Evolutionary conservation across 2,797 vertebrate genomes (phyloP).

Genomic region (Ciconia nigra): DNA sequence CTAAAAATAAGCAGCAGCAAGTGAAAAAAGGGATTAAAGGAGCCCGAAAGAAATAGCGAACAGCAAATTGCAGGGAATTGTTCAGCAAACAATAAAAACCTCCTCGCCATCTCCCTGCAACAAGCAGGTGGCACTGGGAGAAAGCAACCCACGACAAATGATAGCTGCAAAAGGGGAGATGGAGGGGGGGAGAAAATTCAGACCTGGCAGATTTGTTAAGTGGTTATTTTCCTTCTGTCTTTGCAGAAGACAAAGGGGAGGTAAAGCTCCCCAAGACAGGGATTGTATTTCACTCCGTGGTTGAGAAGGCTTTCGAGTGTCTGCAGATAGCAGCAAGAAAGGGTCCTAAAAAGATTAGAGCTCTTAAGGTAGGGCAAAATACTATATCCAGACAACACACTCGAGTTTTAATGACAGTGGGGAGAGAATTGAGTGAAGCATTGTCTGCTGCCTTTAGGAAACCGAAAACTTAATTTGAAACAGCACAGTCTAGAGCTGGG

Average conservation of each 20-base stretch:
- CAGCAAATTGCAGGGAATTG: constrained; percentile 55
- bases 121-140: constrained; percentile 10
- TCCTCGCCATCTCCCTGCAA: constrained; percentile 33
- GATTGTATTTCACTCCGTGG: constrained; percentile 61
- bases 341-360: constrained; percentile 60
- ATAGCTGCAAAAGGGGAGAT: constrained; percentile 16
- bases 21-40: constrained; percentile 37
- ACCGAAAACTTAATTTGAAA: constrained; percentile 60
- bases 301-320: constrained; percentile 38
- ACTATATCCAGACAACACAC: constrained; percentile 54
- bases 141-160: constrained; percentile 37
- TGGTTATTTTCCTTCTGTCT: constrained; percentile 56
- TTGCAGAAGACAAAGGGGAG: constrained; percentile 59
- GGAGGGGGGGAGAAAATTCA: constrained; percentile 1
- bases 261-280: constrained; percentile 41
- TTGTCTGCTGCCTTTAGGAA: constrained; percentile 65
- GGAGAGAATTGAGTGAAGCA: constrained; percentile 34
- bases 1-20: constrained; percentile 26
- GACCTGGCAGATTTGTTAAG: constrained; percentile 51
- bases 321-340: constrained; percentile 37
- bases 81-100: constrained; percentile 47
- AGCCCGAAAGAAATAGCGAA: neutral
- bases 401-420: constrained; percentile 61
- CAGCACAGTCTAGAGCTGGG: neutral
- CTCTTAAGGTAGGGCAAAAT: constrained; percentile 59